Conservation (phyloP, 1,140 invertebrate genomes). For the Alviniconcha marisindica region DNA sequence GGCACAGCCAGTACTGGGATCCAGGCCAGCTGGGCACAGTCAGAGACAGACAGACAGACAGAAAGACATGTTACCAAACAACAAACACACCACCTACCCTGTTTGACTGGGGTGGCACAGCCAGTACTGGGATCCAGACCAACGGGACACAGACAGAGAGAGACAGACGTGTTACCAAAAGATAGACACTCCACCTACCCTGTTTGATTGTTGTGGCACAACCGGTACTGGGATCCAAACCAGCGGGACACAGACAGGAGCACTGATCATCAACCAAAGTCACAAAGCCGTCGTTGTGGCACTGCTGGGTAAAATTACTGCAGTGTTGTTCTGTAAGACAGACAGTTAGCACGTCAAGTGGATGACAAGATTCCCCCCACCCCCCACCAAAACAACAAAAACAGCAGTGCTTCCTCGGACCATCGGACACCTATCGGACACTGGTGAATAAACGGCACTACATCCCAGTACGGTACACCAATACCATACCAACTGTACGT, state of each 20-base stretch:
- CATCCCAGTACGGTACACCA: too few relatives aligned
- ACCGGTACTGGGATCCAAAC: not conserved
- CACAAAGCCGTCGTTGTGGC: not conserved
- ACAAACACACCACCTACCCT: not conserved
- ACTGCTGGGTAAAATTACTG: not conserved
- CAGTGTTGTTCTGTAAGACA: not conserved
- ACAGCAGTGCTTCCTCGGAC: too few relatives aligned
- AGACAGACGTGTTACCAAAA: too few relatives aligned
- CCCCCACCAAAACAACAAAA: too few relatives aligned
- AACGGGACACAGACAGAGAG: constrained; percentile 36
- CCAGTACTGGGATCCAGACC: constrained; percentile 31
- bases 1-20: constrained; percentile 28
- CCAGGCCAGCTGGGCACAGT: constrained; percentile 32
- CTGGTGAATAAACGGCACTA: too few relatives aligned
- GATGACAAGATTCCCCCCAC: too few relatives aligned
- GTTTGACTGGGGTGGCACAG: constrained; percentile 1
- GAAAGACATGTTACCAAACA: too few relatives aligned
- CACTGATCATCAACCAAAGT: not conserved
- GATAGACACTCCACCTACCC: not conserved
- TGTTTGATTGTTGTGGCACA: not conserved
- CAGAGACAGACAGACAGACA: too few relatives aligned
- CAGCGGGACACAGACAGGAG: not conserved
- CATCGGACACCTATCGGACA: too few relatives aligned
- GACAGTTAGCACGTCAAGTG: too few relatives aligned
- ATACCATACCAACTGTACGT: too few relatives aligned